A percentile compares a stretch with the other conserved stretches of the same genome.
These are phyloP conservation scores for Leuciscus waleckii DNA, from an alignment of 2,797 vertebrate genomes.

Conservation along the genomic window DNA sequence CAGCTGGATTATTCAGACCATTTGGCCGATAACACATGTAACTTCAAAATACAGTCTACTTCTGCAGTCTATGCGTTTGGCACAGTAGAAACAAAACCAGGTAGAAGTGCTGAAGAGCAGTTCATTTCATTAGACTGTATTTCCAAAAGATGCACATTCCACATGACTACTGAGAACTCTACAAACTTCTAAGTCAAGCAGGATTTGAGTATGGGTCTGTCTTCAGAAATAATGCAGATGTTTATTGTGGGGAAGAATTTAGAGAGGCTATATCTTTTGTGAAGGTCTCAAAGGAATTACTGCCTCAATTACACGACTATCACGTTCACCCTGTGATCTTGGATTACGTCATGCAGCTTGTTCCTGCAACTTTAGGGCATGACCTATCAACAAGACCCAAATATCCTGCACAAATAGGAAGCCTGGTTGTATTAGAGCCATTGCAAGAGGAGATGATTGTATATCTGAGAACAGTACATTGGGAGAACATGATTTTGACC, in stretches of 20 bases:
- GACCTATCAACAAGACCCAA: slow-evolving; percentile 68
- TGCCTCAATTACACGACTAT: slow-evolving; percentile 79
- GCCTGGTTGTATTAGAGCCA: slow-evolving; percentile 77
- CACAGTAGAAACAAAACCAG: slow-evolving; percentile 68
- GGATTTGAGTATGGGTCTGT: slow-evolving; percentile 85
- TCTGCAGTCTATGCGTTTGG: slow-evolving; percentile 81
- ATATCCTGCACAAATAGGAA: slow-evolving; percentile 83
- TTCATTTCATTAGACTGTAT: slow-evolving; percentile 74
- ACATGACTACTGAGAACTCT: slow-evolving; percentile 74
- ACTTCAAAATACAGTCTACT: slow-evolving; percentile 75
- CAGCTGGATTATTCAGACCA: slow-evolving; percentile 69
- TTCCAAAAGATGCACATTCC: slow-evolving; percentile 77
- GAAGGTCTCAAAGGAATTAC: slow-evolving; percentile 73
- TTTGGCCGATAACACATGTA: slow-evolving; percentile 37
- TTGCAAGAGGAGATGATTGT: slow-evolving; percentile 86
- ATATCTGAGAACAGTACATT: slow-evolving; percentile 78
- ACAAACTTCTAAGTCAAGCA: slow-evolving; percentile 71
- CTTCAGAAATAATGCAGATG: slow-evolving; percentile 79
- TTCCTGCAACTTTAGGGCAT: slow-evolving; percentile 66
- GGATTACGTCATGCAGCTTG: slow-evolving; percentile 86
- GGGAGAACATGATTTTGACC: slow-evolving; percentile 73
- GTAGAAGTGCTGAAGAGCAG: slow-evolving; percentile 73
- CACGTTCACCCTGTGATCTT: slow-evolving; percentile 86
- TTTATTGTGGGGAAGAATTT: slow-evolving; percentile 82
- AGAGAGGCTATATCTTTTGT: slow-evolving; percentile 79